phyloP scores from a whole-genome alignment of 2,888 invertebrate species.

The Litoditis marina region DNA sequence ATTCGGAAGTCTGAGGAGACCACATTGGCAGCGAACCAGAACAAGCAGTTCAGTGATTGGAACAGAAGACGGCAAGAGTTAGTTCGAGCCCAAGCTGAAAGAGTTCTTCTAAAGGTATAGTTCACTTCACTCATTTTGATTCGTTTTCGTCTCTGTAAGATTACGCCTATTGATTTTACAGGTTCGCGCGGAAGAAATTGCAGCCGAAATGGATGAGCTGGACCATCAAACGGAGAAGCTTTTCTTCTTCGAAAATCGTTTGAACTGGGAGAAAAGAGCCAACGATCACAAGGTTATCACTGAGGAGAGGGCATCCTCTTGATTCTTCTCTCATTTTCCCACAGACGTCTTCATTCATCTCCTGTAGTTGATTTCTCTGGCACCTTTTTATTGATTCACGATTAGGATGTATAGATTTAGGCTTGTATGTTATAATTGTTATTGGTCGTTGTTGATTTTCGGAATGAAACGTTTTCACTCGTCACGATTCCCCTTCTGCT shows the following conservation, averaged over 20 bases:
- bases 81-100: slow-evolving; percentile 49
- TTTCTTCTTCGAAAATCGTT: slow-evolving; percentile 44
- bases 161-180: not conserved
- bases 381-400: too few species aligned
- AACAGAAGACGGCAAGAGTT: slow-evolving; percentile 34
- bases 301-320: slow-evolving; percentile 17
- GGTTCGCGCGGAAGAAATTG: slow-evolving; percentile 30
- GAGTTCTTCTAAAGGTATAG: slow-evolving; percentile 41
- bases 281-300: slow-evolving; percentile 46
- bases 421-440: too few species aligned
- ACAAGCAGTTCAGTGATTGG: slow-evolving; percentile 37
- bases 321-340: not conserved
- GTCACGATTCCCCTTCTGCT: too few species aligned
- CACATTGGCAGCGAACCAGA: slow-evolving; percentile 28
- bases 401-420: too few species aligned
- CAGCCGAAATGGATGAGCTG: slow-evolving; percentile 29
- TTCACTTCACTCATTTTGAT: slow-evolving; percentile 1
- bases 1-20: slow-evolving; percentile 24
- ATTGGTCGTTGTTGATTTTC: too few species aligned
- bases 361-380: too few species aligned
- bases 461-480: too few species aligned
- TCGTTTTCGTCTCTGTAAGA: not conserved
- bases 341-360: too few species aligned
- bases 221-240: slow-evolving; percentile 37
- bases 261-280: slow-evolving; percentile 39